Base-by-base conservation (phyloP, 2,888 invertebrate genomes). In the Nemoura dubitans region DNA sequence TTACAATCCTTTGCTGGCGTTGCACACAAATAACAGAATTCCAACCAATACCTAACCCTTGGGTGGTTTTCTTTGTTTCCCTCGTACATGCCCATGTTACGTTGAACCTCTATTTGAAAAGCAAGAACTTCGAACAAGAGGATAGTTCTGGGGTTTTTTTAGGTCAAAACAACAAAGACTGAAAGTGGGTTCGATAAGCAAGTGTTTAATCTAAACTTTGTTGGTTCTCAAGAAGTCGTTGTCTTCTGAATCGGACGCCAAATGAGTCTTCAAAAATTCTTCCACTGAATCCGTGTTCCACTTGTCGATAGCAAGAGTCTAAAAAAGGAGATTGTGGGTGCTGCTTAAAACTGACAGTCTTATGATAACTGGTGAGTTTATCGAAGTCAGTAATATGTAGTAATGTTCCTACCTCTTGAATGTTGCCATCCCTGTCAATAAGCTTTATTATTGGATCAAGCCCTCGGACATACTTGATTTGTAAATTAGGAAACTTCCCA, bases 231-330 rank as follows among this genome's bases (percentile, higher is more conserved):
- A 88, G 85, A 89, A 90, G 86, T 90, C 90, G 26, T 87, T 81
- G n/a, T 88, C 88, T 36, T 88, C 88, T 83, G 87, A 87, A 21
- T 86, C 88, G 21, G 88, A 87, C 85, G 89, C 93, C 88, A 99
- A 93, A 93, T 98, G 96, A 59, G 98, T 97, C 89, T 95, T 96
- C 89, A 99, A 94, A 92, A 99, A 99, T 91, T 99, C 98, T 91
- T 98, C 97, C 1, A 99, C 97, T 0, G 98, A 97, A 92, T 99
- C 99, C 0, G 99, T 99, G 91, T 99, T 97, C 99, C 99, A 99
- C 91, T 98, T 98, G 90, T 98, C 98, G 90, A 99, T 98, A 85
- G 98, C 98, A 36, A 99, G 94, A 28, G 96, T 95, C 91, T 91
- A 88, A 86, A 90, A 88, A 27, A 29, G 7, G 25, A 78, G n/a